A percentile compares a stretch with the other conserved stretches of the same genome.
These are phyloP conservation scores for Anableps anableps DNA, from an alignment of 2,797 vertebrate genomes.

Conservation along the genomic window DNA sequence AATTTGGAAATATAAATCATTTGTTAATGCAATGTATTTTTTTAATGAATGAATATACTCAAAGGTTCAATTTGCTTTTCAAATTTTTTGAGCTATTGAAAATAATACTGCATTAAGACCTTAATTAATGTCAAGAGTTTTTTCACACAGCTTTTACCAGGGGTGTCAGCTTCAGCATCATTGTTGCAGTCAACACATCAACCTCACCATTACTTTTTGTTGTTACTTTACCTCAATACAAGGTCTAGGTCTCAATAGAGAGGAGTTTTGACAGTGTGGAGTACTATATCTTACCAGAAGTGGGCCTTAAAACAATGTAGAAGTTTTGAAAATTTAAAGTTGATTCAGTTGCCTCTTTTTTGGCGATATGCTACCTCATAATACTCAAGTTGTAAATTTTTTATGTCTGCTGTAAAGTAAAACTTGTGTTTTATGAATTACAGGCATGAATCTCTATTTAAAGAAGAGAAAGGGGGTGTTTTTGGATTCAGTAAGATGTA, in stretches of 20 bases:
- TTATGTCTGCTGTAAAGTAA: background rate
- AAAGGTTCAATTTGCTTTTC: background rate
- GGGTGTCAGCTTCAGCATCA: background rate
- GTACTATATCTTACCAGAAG: background rate
- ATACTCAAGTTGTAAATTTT: background rate
- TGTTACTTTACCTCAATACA: background rate
- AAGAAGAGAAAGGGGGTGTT: background rate
- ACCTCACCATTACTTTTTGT: background rate
- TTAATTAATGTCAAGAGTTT: background rate
- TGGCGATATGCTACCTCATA: background rate
- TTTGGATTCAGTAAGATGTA: background rate
- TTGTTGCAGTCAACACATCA: background rate
- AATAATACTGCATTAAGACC: background rate
- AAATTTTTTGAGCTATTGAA: background rate
- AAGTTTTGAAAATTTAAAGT: constrained; percentile 12
- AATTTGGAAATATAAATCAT: too few species aligned
- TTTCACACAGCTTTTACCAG: background rate
- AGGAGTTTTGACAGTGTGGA: background rate
- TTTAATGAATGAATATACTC: background rate
- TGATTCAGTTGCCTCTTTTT: constrained; percentile 1
- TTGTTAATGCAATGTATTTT: too few species aligned
- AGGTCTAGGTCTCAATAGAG: background rate
- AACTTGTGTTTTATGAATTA: background rate
- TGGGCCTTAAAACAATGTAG: background rate
- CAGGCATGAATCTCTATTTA: background rate